These are phyloP conservation scores for Drosophila pseudotalamancana DNA, from an alignment of 2,888 invertebrate genomes.

Conservation along the genomic window DNA sequence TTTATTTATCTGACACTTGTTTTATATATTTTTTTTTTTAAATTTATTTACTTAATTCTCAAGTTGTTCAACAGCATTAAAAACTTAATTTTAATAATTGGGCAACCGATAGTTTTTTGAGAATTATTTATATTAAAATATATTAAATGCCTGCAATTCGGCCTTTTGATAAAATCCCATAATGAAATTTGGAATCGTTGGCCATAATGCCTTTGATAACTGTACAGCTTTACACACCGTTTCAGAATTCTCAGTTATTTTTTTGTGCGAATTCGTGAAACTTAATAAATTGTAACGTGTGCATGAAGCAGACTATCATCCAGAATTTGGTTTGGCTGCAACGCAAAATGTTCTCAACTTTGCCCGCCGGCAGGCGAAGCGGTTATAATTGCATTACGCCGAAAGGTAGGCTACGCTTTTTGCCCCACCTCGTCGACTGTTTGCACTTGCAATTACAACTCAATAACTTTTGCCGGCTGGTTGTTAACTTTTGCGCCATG, in stretches of 20 bases:
- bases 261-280: background rate
- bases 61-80: no score
- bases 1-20: no score
- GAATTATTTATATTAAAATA: background rate
- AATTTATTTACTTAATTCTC: no score
- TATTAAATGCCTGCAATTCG: background rate
- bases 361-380: constrained; percentile 27
- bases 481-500: constrained; percentile 62
- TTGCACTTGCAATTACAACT: constrained; percentile 76
- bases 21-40: no score
- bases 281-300: constrained; percentile 24
- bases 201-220: background rate
- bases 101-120: background rate
- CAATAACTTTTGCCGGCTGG: constrained; percentile 70
- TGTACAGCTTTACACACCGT: background rate
- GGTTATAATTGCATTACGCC: constrained; percentile 76
- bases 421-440: constrained; percentile 36
- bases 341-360: constrained; percentile 23
- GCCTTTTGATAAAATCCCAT: background rate
- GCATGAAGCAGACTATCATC: constrained; percentile 14
- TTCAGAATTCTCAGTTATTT: background rate
- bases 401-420: constrained; percentile 63
- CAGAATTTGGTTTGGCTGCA: constrained; percentile 4
- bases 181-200: constrained; percentile 6
- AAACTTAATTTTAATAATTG: no score